Evolutionary conservation across 2,888 invertebrate species (phyloP), one percentile per base, ranked within the genome.

Genomic region (Hofmannophila pseudospretella): DNA sequence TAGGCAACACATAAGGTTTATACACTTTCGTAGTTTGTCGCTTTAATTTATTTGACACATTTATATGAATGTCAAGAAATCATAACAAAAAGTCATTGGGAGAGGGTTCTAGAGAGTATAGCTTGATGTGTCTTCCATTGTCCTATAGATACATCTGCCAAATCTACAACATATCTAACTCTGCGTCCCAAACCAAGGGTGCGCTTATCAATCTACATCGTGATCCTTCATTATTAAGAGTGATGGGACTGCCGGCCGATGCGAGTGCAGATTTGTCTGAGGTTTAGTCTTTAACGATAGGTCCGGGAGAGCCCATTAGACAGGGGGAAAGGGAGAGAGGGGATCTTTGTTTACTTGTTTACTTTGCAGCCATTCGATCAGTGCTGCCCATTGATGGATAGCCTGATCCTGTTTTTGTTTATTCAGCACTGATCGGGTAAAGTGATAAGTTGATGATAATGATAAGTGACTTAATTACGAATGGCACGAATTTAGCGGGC

Each of bases 191-290:
- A 57, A 51, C 59, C 61, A 61, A 69, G 74, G 79, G 75, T 71
- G 60, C 55, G 71, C 76, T 81, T 84, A 84, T 85, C 84, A 78
- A 84, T 85, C 84, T 80, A 73, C 68, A 81, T 79, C 79, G 72
- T 73, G 79, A 81, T 81, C 81, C 81, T 76, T 78, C 74, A 76
- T 82, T 81, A 85, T 84, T 76, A 84, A 81, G 85, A 85, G 75
- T 75, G 84, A 85, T 82, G 78, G 74, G 65, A 44, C 49, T 45
- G 55, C 59, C 55, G 57, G 55, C 61, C 60, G 58, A 54, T 58
- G 58, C 58, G 54, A 52, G 60, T 69, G 72, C 74, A 72, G 80
- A 82, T 84, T 80, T 78, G 78, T 81, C 80, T 71, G 72, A 75
- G 76, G 73, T 78, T 72, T 67, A 71, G 66, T 56, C 58, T 45